Conservation (phyloP, 2,888 invertebrate species). For the Prosopocoilus inquinatus region DNA sequence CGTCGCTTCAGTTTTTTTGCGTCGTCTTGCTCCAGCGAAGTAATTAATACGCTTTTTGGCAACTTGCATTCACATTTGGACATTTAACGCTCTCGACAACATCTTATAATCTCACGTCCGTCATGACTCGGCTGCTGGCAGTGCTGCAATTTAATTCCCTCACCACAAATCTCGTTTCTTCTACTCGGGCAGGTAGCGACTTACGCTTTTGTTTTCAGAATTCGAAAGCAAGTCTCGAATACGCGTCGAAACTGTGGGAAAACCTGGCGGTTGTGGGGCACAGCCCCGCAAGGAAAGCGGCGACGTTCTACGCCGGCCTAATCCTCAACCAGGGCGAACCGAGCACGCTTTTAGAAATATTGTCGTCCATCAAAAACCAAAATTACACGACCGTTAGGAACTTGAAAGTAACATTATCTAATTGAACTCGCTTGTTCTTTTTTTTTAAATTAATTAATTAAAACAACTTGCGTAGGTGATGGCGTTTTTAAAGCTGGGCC, state of each 20-base stretch:
- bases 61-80: no score
- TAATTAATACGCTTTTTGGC: no score
- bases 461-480: conserved; percentile 48
- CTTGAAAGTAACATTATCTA: conserved; percentile 68
- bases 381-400: conserved; percentile 69
- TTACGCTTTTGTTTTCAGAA: no score
- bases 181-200: no score
- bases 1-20: no score
- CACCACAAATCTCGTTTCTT: no score
- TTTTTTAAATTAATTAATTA: background rate
- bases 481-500: conserved; percentile 60
- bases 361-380: conserved; percentile 54
- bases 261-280: conserved; percentile 58
- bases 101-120: no score
- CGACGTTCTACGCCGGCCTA: conserved; percentile 63
- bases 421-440: no score
- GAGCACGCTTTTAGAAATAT: conserved; percentile 65
- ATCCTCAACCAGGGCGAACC: conserved; percentile 69
- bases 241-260: conserved; percentile 62
- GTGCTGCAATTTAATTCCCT: no score
- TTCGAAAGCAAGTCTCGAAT: conserved; percentile 63
- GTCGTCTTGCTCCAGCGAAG: no score
- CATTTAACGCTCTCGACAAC: no score
- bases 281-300: conserved; percentile 60
- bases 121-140: no score